Evolutionary conservation across 2,888 invertebrate species (phyloP).

Genomic region (Ischnus inquisitorius): DNA sequence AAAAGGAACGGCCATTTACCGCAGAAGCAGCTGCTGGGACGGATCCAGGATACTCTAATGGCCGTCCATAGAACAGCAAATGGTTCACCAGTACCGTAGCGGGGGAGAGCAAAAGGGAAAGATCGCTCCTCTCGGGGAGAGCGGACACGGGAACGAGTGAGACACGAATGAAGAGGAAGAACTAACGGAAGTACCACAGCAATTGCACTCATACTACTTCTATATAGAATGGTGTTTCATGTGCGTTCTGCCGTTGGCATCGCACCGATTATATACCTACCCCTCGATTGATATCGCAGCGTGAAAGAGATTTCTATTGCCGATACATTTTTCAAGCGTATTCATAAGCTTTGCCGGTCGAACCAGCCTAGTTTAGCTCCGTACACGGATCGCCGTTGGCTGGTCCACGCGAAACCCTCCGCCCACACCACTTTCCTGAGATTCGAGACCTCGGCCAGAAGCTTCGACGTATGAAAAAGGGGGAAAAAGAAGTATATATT

Average conservation of each 20-base stretch:
- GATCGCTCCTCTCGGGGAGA: background rate
- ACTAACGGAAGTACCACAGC: slow-evolving; percentile 61
- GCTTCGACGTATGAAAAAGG: slow-evolving; percentile 11
- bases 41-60: slow-evolving; percentile 80
- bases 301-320: slow-evolving; percentile 80
- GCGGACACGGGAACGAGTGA: background rate
- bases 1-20: slow-evolving; percentile 80
- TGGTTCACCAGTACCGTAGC: slow-evolving; percentile 68
- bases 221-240: slow-evolving; percentile 6
- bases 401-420: background rate
- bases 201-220: slow-evolving; percentile 63
- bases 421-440: background rate
- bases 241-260: slow-evolving; percentile 72
- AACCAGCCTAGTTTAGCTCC: slow-evolving; percentile 20
- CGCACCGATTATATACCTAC: slow-evolving; percentile 73
- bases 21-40: slow-evolving; percentile 78
- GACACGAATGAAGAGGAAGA: background rate
- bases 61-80: slow-evolving; percentile 77
- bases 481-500: slow-evolving; percentile 21
- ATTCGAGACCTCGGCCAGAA: slow-evolving; percentile 1
- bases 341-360: slow-evolving; percentile 68
- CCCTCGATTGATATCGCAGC: slow-evolving; percentile 76
- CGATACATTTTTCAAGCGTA: slow-evolving; percentile 78
- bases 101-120: slow-evolving; percentile 26
- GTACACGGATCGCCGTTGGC: background rate